A percentile compares a stretch with the other conserved stretches of the same genome.
Evolutionary conservation across 1,140 invertebrate genomes (phyloP).

Genomic region (Schlechtendalia chinensis): DNA sequence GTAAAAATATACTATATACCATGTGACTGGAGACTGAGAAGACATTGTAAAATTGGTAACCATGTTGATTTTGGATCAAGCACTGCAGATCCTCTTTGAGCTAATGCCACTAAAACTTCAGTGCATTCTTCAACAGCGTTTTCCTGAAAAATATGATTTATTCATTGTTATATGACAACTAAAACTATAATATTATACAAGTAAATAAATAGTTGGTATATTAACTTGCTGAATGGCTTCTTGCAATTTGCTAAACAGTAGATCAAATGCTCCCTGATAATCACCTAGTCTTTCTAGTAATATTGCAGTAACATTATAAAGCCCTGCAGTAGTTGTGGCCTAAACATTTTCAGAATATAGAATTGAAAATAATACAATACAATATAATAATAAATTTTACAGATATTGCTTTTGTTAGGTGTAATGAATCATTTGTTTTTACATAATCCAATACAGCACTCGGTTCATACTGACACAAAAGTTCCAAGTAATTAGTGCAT

Average conservation of each 20-base stretch:
- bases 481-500: constrained; percentile 50
- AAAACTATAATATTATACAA: background rate
- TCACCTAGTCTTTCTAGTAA: constrained; percentile 54
- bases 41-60: constrained; percentile 54
- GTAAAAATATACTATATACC: constrained; percentile 35
- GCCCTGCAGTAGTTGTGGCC: constrained; percentile 37
- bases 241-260: constrained; percentile 53
- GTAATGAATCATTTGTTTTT: constrained; percentile 47
- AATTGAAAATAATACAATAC: background rate
- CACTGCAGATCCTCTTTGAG: constrained; percentile 53
- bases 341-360: background rate
- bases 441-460: constrained; percentile 48
- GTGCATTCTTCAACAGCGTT: constrained; percentile 52
- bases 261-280: constrained; percentile 54
- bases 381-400: constrained; percentile 24
- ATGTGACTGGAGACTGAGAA: constrained; percentile 54
- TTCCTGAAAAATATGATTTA: constrained; percentile 25
- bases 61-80: constrained; percentile 54
- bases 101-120: constrained; percentile 53
- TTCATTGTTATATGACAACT: background rate
- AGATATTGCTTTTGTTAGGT: constrained; percentile 42
- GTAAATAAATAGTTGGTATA: background rate
- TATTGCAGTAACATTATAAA: constrained; percentile 54
- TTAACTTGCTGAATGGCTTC: constrained; percentile 53
- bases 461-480: constrained; percentile 47